Percentiles rank a stretch among this genome's conserved stretches.
Evolutionary conservation across 2,888 invertebrate species (phyloP).

Genomic region (Hirtodrosophila trivittata): DNA sequence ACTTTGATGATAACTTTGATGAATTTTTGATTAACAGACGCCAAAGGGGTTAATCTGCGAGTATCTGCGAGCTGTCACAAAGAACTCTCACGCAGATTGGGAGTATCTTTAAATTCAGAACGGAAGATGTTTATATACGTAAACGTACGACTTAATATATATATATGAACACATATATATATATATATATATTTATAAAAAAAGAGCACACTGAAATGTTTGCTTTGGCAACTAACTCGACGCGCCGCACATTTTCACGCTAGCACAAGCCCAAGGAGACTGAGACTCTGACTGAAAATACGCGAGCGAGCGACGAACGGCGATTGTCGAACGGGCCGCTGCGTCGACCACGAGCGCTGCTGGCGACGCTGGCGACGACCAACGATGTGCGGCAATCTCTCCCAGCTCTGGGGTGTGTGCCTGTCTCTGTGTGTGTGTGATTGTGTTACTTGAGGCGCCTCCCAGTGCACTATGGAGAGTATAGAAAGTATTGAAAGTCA

Average conservation of each 20-base stretch:
- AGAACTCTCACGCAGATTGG: not conserved
- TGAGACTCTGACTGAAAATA: slow-evolving; percentile 48
- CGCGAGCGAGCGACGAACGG: slow-evolving; percentile 28
- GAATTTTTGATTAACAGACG: slow-evolving; percentile 40
- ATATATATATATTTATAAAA: slow-evolving; percentile 24
- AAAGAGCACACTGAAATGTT: slow-evolving; percentile 15
- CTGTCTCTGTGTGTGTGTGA: slow-evolving; percentile 11
- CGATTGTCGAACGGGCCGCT: slow-evolving; percentile 12
- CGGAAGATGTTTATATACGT: slow-evolving; percentile 23
- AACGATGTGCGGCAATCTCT: slow-evolving; percentile 52
- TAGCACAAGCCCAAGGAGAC: slow-evolving; percentile 82
- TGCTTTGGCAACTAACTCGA: slow-evolving; percentile 53
- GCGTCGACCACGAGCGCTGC: slow-evolving; percentile 25
- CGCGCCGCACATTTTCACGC: slow-evolving; percentile 81
- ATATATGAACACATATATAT: slow-evolving; percentile 24
- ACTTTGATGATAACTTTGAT: slow-evolving; percentile 27
- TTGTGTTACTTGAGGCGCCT: slow-evolving; percentile 44
- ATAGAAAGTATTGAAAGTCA: slow-evolving; percentile 12
- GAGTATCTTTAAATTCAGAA: slow-evolving; percentile 14
- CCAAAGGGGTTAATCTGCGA: slow-evolving; percentile 4
- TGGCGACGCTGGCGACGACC: slow-evolving; percentile 47
- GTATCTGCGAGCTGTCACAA: slow-evolving; percentile 2
- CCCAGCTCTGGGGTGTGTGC: slow-evolving; percentile 28
- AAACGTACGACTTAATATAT: slow-evolving; percentile 12
- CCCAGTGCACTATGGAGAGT: slow-evolving; percentile 26